Evolutionary conservation across 2,113 vertebrate genomes (phyloP).

Genomic region (Neomonachus schauinslandi): DNA sequence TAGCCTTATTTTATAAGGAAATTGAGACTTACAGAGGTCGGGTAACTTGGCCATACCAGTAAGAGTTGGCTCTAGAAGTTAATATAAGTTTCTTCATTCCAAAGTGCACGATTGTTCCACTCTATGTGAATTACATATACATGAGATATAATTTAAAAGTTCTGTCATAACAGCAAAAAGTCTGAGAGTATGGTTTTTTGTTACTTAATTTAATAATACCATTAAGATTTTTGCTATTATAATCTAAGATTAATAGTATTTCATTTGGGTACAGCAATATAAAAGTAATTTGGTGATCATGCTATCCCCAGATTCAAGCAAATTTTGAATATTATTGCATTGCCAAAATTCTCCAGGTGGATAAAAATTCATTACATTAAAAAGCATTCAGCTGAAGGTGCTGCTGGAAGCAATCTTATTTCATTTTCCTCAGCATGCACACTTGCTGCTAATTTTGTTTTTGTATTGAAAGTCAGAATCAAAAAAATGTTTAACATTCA

Average conservation of each 20-base stretch:
- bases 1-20: background rate
- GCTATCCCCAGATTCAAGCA: constrained; percentile 27
- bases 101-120: background rate
- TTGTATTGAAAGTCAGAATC: constrained; percentile 59
- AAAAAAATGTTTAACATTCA: constrained; percentile 34
- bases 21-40: background rate
- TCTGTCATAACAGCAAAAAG: background rate
- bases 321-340: constrained; percentile 59
- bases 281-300: constrained; percentile 41
- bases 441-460: constrained; percentile 69
- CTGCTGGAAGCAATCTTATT: constrained; percentile 66
- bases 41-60: background rate
- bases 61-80: background rate
- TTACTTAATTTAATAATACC: constrained; percentile 5
- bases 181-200: background rate
- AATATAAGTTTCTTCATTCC: background rate
- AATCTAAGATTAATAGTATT: constrained; percentile 25
- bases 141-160: constrained; percentile 12
- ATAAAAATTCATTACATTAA: constrained; percentile 46
- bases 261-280: background rate
- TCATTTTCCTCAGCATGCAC: constrained; percentile 30
- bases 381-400: constrained; percentile 32
- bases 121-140: background rate
- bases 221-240: background rate
- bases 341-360: background rate